A percentile compares a stretch with the other conserved stretches of the same genome.
Evolutionary conservation across 2,888 invertebrate genomes (phyloP).

Genomic region (Antitype chi): DNA sequence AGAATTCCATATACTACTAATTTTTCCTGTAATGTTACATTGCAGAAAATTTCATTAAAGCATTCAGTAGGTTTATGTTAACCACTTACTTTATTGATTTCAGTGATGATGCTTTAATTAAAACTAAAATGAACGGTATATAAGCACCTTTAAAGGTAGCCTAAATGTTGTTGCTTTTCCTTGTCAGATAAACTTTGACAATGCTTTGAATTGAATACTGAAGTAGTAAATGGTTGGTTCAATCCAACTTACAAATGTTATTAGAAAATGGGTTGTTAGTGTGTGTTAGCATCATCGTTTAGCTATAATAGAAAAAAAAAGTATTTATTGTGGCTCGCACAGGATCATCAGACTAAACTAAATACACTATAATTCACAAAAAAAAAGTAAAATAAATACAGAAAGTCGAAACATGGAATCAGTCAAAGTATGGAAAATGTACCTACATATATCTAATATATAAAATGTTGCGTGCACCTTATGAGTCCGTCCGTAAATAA

Average conservation of each 20-base stretch:
- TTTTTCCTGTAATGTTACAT: background rate
- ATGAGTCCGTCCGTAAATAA: background rate
- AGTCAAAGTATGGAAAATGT: background rate
- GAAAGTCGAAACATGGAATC: too few species aligned
- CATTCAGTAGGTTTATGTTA: background rate
- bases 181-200: conserved; percentile 60
- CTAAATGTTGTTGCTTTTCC: conserved; percentile 57
- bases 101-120: background rate
- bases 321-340: too few species aligned
- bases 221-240: conserved; percentile 37
- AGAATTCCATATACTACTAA: background rate
- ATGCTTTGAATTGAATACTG: conserved; percentile 39
- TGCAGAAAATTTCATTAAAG: background rate
- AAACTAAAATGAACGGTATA: conserved; percentile 9
- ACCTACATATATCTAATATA: background rate
- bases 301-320: background rate
- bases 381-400: too few species aligned
- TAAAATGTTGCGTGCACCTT: background rate
- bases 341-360: too few species aligned
- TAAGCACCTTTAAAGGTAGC: conserved; percentile 35
- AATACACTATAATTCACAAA: too few species aligned
- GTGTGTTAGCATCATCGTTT: background rate
- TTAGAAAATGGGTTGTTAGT: conserved; percentile 12
- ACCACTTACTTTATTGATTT: background rate
- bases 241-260: conserved; percentile 10